Evolutionary conservation across 2,888 invertebrate genomes (phyloP), one percentile per base, ranked within the genome.

Genomic region (Apomyelois bistriatella): DNA sequence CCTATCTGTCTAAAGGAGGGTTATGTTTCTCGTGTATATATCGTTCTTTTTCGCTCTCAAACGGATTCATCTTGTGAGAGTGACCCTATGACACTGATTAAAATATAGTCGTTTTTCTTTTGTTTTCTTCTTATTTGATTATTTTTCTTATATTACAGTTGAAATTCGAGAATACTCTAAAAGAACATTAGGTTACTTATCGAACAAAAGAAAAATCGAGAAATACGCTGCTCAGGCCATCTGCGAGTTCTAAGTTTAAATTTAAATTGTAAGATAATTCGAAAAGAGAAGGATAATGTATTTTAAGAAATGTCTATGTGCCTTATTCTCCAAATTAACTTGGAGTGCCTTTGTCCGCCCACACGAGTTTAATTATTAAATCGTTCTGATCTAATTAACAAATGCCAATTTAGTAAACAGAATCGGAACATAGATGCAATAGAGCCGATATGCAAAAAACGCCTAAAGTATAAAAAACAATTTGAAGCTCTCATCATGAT

Each of bases 381-480:
- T 65, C 70, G 72, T 73, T 73, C 72, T 73, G 73, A 74, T 78
- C 78, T 79, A 77, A 78, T 79, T 77, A 78, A 70, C 76, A 72
- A 75, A 77, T 70, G 70, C 67, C 76, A 76, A 75, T 76, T 76
- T 76, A 68, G 73, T 71, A 62, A 62, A 66, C 67, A 65, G 65
- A 60, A 67, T 66, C 61, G 58, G 52, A 62, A 68, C 59, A 66
- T 51, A 17, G 54, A 43, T 49, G 46, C 35, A 4, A 37, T 71
- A 53, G 72, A 70, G 67, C 17, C 3, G 42, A 1, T 16, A 15
- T 50, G 3, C 12, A 13, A 40, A 8, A 12, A n/a, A n/a, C 15
- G 3, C 2, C 17, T n/a, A 15, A 22, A 22, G 17, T 10, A n/a
- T 8, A 40, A n/a, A 42, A 28, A 28, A n/a, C n/a, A n/a, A n/a